Evolutionary conservation across 2,888 invertebrate species (phyloP), one percentile per base, ranked within the genome.

Genomic region (Lysandra coridon): DNA sequence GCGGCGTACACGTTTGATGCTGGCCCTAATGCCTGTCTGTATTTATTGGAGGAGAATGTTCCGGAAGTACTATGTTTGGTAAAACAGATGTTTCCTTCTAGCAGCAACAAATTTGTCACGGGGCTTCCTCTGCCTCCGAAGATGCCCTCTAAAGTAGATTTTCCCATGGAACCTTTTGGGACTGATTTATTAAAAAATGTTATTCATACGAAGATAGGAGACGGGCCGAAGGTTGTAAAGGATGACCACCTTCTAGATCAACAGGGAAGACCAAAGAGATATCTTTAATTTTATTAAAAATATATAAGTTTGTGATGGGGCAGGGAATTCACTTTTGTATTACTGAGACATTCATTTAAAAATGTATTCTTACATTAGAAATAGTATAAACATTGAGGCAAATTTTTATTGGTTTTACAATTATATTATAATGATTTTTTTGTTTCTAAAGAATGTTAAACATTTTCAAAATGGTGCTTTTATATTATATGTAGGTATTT

Each of bases 1-100:
- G 97, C 98, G 7, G 98, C 99, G 0, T 99, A 99, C 88, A 99
- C 99, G 23, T 99, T 98, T 95, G 99, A 99, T 95, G 99, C 99
- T 79, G 99, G 99, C 5, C 98, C 99, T 78, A 99, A 99, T 95
- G 98, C 98, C 4, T 99, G 98, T 89, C 91, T 99, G 0, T 99
- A 97, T 91, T 91, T 98, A 23, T 91, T 98, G 78, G 96, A 98
- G 83, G 92, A 97, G 81, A 96, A 97, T 88, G 96, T 98, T 0
- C 93, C 96, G 0, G 95, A 95, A 85, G 94, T 98, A 14, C 80
- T 97, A 40, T 92, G 96, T 49, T 88, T 98, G 17, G 90, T 99
- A 5, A 96, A 96, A 85, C 89, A 96, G 85, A 95, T 96, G 69
- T 98, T 98, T 85, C 98, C 98, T 30, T 93, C 96, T 80, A 91